phyloP scores from a whole-genome alignment of 2,888 invertebrate genomes.

The Carpatolechia fugitivella region DNA sequence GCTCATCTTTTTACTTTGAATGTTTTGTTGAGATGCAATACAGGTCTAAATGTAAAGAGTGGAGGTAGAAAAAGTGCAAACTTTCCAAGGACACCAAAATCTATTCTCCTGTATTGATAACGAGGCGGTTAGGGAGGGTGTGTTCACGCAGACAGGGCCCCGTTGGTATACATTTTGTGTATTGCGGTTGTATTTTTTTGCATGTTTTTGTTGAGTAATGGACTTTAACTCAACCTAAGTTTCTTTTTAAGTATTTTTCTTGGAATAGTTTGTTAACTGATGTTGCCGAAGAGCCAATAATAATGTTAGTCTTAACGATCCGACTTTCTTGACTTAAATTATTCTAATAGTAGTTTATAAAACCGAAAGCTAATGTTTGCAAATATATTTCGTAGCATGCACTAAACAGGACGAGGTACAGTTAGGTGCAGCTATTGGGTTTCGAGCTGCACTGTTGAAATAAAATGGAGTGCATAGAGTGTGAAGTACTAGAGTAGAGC shows the following conservation, averaged over 20 bases:
- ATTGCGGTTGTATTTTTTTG: not conserved
- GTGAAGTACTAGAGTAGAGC: slow-evolving; percentile 70
- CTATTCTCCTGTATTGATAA: not conserved
- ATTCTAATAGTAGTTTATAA: too few species aligned
- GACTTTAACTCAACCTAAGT: not conserved
- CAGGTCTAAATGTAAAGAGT: slow-evolving; percentile 19
- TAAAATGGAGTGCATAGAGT: slow-evolving; percentile 55
- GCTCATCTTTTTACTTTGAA: slow-evolving; percentile 20
- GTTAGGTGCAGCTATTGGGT: slow-evolving; percentile 8
- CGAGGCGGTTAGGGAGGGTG: not conserved
- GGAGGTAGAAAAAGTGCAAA: slow-evolving; percentile 45
- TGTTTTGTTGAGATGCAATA: slow-evolving; percentile 35
- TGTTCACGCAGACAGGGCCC: not conserved
- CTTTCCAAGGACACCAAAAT: slow-evolving; percentile 30
- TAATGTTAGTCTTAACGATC: too few species aligned
- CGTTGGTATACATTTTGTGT: not conserved
- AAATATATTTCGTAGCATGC: too few species aligned
- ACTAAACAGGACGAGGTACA: not conserved
- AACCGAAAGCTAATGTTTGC: too few species aligned
- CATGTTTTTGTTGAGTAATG: not conserved
- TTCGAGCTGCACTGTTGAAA: slow-evolving; percentile 15
- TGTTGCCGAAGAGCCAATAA: too few species aligned
- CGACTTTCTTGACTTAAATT: too few species aligned
- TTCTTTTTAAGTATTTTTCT: too few species aligned
- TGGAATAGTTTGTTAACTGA: too few species aligned